Conservation (phyloP, 2,888 invertebrate species). For the Cryptophagus acutangulus region DNA sequence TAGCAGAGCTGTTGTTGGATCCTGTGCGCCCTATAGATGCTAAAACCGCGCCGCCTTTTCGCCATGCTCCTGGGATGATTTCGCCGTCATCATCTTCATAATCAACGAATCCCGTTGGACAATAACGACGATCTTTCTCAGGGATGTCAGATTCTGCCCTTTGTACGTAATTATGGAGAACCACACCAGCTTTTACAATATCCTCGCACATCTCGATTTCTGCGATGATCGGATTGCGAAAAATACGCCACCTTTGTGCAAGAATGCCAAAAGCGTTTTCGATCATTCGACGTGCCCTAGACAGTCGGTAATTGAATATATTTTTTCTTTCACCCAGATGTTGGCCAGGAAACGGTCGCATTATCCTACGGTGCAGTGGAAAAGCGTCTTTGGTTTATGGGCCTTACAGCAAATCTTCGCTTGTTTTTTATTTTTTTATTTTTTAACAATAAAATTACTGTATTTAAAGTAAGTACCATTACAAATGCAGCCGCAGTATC, state of each 20-base stretch:
- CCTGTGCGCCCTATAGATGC: too few relatives aligned
- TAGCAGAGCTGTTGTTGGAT: too few relatives aligned
- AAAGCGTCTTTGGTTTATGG: too few relatives aligned
- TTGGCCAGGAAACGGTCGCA: conserved; percentile 12
- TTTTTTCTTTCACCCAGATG: conserved; percentile 7
- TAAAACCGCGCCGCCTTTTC: too few relatives aligned
- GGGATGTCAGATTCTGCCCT: conserved; percentile 12
- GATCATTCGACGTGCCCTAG: conserved; percentile 7
- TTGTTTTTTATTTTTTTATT: too few relatives aligned
- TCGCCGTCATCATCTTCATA: conserved; percentile 5
- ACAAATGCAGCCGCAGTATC: too few relatives aligned
- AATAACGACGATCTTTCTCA: conserved; percentile 10
- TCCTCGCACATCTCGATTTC: conserved; percentile 6
- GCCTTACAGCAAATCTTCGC: too few relatives aligned
- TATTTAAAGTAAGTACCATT: too few relatives aligned
- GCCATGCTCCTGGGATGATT: conserved; percentile 7
- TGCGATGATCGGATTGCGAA: conserved; percentile 10
- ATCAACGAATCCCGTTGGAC: conserved; percentile 10
- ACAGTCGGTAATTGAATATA: conserved; percentile 8
- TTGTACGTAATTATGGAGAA: conserved; percentile 24
- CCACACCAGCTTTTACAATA: conserved; percentile 18
- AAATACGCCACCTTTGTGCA: conserved; percentile 9
- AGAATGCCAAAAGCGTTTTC: conserved; percentile 12
- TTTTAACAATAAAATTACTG: too few relatives aligned
- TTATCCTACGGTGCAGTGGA: conserved; percentile 12